These are phyloP conservation scores for Altica lythri DNA, from an alignment of 2,888 invertebrate species.

Conservation along the genomic window DNA sequence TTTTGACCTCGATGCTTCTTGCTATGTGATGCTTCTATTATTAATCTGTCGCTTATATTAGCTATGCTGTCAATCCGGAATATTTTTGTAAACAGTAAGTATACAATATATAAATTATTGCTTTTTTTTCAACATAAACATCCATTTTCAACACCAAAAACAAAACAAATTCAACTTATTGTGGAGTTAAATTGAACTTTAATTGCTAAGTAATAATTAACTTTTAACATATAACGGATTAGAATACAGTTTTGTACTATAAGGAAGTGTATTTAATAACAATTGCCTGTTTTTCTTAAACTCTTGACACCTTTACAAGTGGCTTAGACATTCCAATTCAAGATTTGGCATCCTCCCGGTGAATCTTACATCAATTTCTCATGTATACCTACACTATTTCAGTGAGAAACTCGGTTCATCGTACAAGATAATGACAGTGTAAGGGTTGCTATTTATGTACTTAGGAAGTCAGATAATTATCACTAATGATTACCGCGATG, in stretches of 20 bases:
- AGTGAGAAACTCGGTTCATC: conserved; percentile 15
- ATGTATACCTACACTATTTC: conserved; percentile 8
- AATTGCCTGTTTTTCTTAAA: too few species aligned
- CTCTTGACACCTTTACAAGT: too few species aligned
- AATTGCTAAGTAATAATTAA: too few species aligned
- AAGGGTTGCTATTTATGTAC: conserved; percentile 32
- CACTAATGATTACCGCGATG: conserved; percentile 32
- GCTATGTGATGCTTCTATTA: conserved; percentile 15
- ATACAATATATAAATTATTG: too few species aligned
- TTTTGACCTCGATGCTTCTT: conserved; percentile 40
- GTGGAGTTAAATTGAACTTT: too few species aligned
- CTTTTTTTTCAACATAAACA: too few species aligned
- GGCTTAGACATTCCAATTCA: too few species aligned
- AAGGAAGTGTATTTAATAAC: too few species aligned
- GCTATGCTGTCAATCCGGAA: conserved; percentile 21
- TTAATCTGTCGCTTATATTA: conserved; percentile 26
- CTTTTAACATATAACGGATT: too few species aligned
- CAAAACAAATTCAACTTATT: too few species aligned
- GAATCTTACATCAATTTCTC: conserved; percentile 2
- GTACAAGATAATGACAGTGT: conserved; percentile 29
- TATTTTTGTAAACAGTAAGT: conserved; percentile 2
- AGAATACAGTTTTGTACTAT: too few species aligned
- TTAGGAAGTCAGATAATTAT: conserved; percentile 33
- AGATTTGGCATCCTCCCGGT: conserved; percentile 17
- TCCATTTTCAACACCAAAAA: too few species aligned